These are phyloP conservation scores for Drosophila repletoides DNA, from an alignment of 1,140 invertebrate genomes.

Conservation along the genomic window DNA sequence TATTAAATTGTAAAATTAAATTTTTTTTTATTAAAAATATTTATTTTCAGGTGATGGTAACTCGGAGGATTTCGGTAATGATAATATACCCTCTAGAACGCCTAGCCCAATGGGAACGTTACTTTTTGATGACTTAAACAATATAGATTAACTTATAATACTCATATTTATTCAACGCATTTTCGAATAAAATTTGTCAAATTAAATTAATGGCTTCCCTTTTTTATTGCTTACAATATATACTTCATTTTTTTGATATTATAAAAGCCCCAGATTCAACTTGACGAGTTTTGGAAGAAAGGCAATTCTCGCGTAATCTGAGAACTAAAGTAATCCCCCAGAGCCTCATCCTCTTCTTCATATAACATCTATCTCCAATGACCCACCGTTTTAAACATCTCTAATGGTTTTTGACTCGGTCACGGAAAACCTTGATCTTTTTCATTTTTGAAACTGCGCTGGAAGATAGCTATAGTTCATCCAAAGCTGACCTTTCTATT, in stretches of 20 bases:
- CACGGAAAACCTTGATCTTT: too few species aligned
- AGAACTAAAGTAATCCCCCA: too few species aligned
- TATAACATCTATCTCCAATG: too few species aligned
- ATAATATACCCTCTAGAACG: constrained; percentile 61
- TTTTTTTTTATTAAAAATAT: not conserved
- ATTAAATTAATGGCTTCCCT: not conserved
- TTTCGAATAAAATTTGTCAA: constrained; percentile 39
- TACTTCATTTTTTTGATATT: not conserved
- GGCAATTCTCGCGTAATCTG: too few species aligned
- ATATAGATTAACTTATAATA: constrained; percentile 66
- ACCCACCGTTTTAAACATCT: too few species aligned
- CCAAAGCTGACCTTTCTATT: too few species aligned
- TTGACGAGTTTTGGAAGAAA: too few species aligned
- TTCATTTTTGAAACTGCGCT: too few species aligned
- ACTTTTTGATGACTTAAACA: constrained; percentile 70
- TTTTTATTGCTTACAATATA: not conserved
- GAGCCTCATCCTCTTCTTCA: too few species aligned
- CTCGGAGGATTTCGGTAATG: constrained; percentile 66
- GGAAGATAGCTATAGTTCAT: too few species aligned
- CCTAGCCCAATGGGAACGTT: constrained; percentile 65
- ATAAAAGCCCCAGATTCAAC: too few species aligned
- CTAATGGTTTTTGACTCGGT: too few species aligned
- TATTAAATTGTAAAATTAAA: not conserved
- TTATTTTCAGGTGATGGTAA: constrained; percentile 52
- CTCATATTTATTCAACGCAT: constrained; percentile 33